A percentile compares a stretch with the other conserved stretches of the same genome.
Evolutionary conservation across 1,140 invertebrate genomes (phyloP).

Genomic region (Zophobas atratus): DNA sequence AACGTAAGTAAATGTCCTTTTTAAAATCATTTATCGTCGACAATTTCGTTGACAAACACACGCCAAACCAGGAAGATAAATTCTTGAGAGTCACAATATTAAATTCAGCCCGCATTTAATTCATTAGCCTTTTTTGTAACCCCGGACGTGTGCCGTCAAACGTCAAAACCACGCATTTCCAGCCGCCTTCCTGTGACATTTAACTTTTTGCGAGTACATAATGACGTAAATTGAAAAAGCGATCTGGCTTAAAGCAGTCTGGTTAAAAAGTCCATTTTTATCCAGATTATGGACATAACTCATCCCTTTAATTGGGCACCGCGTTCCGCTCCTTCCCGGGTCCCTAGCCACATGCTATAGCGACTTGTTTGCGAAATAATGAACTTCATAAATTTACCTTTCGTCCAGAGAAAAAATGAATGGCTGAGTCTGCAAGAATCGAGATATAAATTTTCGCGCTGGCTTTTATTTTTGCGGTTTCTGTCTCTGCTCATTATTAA

Average conservation of each 20-base stretch:
- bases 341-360: conserved; percentile 51
- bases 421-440: conserved; percentile 48
- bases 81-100: neutral
- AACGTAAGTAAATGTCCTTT: too few species aligned
- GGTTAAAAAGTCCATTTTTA: conserved; percentile 51
- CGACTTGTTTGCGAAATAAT: conserved; percentile 57
- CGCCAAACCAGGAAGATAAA: neutral
- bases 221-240: conserved; percentile 53
- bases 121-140: neutral
- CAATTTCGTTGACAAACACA: too few species aligned
- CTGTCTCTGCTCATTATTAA: neutral
- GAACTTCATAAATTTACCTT: conserved; percentile 59
- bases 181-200: conserved; percentile 1
- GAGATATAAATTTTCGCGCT: conserved; percentile 42
- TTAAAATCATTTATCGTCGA: too few species aligned
- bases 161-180: neutral
- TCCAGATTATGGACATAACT: conserved; percentile 58
- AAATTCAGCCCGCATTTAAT: neutral
- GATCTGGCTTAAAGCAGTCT: conserved; percentile 40
- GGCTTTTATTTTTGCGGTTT: conserved; percentile 15
- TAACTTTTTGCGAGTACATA: conserved; percentile 10
- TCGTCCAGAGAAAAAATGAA: conserved; percentile 49
- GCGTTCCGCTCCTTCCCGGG: conserved; percentile 38
- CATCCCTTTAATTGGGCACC: conserved; percentile 56
- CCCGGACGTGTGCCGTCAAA: neutral